These are phyloP conservation scores for Riptortus pedestris DNA, from an alignment of 1,140 invertebrate species.

Conservation along the genomic window DNA sequence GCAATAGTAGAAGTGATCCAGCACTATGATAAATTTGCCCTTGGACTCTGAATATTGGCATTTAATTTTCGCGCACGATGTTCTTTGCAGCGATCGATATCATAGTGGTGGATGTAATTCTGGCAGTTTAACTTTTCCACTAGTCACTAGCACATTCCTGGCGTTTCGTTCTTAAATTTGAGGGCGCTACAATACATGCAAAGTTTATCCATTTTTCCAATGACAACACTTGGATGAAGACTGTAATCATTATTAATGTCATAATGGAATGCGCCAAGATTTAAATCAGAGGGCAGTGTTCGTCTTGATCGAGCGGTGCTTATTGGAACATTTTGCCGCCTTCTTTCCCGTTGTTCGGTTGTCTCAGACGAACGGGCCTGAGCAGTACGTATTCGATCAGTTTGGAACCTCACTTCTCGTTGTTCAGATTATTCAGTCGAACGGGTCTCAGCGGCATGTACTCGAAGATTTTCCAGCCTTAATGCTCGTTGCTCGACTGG, in stretches of 20 bases:
- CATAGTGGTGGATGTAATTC: slow-evolving; percentile 28
- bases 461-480: slow-evolving; percentile 8
- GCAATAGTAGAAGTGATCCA: slow-evolving; percentile 33
- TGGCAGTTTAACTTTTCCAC: slow-evolving; percentile 30
- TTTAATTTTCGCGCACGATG: slow-evolving; percentile 31
- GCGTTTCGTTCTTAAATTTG: slow-evolving; percentile 22
- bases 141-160: slow-evolving; percentile 28
- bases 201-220: slow-evolving; percentile 24
- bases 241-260: slow-evolving; percentile 28
- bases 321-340: slow-evolving; percentile 14
- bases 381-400: slow-evolving; percentile 22
- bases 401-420: slow-evolving; percentile 5
- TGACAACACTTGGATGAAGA: slow-evolving; percentile 23
- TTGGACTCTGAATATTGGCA: not conserved
- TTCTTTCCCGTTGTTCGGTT: not conserved
- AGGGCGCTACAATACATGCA: slow-evolving; percentile 22
- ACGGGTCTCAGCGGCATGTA: slow-evolving; percentile 22
- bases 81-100: slow-evolving; percentile 35
- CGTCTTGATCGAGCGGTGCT: slow-evolving; percentile 27
- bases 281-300: slow-evolving; percentile 23
- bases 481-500: not conserved
- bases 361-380: not conserved
- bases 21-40: slow-evolving; percentile 31
- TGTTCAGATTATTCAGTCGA: not conserved
- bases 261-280: slow-evolving; percentile 27